phyloP scores from a whole-genome alignment of 1,140 invertebrate species.

The Pseudomyrmex pallidus region DNA sequence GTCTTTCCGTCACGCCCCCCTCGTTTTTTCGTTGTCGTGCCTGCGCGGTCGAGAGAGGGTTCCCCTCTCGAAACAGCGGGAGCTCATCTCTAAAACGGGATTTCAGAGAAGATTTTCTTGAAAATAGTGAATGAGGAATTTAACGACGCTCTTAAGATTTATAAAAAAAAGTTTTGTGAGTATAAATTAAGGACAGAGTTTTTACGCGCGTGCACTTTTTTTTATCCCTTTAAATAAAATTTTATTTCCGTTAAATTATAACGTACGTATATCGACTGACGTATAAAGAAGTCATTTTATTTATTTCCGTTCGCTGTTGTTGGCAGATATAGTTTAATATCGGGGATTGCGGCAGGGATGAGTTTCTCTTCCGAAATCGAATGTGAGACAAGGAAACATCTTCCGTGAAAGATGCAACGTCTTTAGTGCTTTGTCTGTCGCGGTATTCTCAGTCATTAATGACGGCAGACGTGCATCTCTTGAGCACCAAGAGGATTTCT shows the following conservation, averaged over 20 bases:
- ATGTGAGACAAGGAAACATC: constrained; percentile 35
- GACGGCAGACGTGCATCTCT: constrained; percentile 47
- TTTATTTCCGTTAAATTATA: background rate
- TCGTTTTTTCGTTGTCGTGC: constrained; percentile 47
- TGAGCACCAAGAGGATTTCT: constrained; percentile 38
- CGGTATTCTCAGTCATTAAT: constrained; percentile 51
- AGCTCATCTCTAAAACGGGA: background rate
- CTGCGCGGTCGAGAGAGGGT: constrained; percentile 35
- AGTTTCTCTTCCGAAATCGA: background rate
- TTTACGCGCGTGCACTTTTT: background rate
- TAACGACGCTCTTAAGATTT: constrained; percentile 1
- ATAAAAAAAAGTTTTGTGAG: background rate
- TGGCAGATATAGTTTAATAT: background rate
- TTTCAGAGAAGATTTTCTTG: constrained; percentile 40
- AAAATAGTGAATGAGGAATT: constrained; percentile 22
- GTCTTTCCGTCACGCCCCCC: constrained; percentile 41
- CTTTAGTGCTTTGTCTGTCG: constrained; percentile 27
- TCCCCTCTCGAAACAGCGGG: constrained; percentile 41
- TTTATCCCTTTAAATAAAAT: background rate
- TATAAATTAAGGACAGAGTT: constrained; percentile 5
- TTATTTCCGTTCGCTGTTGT: background rate
- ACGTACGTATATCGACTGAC: background rate
- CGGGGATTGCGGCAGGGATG: background rate
- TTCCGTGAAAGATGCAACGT: constrained; percentile 31
- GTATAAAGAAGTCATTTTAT: background rate